Percentiles rank a stretch among this genome's conserved stretches.
phyloP scores from a whole-genome alignment of 1,140 invertebrate genomes.

The Bicyclus anynana region DNA sequence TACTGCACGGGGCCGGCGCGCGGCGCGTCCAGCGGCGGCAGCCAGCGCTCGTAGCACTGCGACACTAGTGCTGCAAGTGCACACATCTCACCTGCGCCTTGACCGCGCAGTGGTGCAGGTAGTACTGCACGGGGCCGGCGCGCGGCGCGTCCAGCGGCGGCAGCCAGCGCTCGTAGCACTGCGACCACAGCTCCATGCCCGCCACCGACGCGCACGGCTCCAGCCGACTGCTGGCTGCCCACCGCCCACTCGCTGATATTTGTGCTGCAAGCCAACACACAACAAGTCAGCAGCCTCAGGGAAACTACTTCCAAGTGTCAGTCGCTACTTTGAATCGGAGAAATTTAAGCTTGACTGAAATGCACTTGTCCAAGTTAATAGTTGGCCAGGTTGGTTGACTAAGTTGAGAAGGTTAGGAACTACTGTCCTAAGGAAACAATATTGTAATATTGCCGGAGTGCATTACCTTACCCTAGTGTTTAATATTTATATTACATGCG shows the following conservation, averaged over 20 bases:
- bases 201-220: slow-evolving; percentile 77
- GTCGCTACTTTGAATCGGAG: too few species aligned
- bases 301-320: too few species aligned
- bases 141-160: slow-evolving; percentile 87
- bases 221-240: slow-evolving; percentile 40
- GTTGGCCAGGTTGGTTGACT: too few species aligned
- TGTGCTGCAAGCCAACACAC: neutral
- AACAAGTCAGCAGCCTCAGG: neutral
- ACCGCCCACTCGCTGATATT: neutral
- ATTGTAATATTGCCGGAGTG: too few species aligned
- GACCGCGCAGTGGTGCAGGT: slow-evolving; percentile 47
- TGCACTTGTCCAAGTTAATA: too few species aligned
- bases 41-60: slow-evolving; percentile 93
- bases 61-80: slow-evolving; percentile 54
- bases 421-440: too few species aligned
- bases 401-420: too few species aligned
- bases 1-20: slow-evolving; percentile 81
- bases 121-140: slow-evolving; percentile 79
- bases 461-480: too few species aligned
- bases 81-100: slow-evolving; percentile 34
- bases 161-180: slow-evolving; percentile 94
- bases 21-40: slow-evolving; percentile 86
- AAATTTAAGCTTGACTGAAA: too few species aligned
- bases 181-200: slow-evolving; percentile 88
- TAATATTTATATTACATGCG: too few species aligned